Conservation (phyloP, 2,888 invertebrate genomes). For the Parasteatoda lunata region DNA sequence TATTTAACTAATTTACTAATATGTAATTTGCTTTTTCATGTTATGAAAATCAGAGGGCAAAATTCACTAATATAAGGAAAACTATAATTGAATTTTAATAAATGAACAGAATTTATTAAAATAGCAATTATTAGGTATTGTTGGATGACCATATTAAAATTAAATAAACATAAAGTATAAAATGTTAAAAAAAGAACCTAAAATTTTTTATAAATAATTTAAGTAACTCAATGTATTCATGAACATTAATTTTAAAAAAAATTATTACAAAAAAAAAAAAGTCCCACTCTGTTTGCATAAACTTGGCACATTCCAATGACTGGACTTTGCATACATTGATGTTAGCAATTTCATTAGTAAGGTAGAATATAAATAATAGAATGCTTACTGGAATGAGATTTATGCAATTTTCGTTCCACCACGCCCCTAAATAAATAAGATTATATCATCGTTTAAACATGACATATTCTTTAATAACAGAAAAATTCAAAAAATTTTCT, state of each 20-base stretch:
- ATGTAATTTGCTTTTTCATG: background rate
- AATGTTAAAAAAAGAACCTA: background rate
- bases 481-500: background rate
- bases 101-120: too few relatives aligned
- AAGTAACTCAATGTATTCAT: background rate
- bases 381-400: conserved; percentile 31
- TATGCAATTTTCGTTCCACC: conserved; percentile 26
- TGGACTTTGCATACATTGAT: background rate
- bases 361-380: background rate
- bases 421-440: conserved; percentile 6
- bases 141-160: too few relatives aligned
- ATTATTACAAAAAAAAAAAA: background rate
- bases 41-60: too few relatives aligned
- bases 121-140: too few relatives aligned
- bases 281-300: background rate
- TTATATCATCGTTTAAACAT: background rate
- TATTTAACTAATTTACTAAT: background rate
- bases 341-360: background rate
- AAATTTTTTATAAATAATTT: background rate
- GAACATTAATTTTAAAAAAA: background rate
- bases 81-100: too few relatives aligned
- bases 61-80: too few relatives aligned
- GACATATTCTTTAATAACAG: background rate
- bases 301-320: background rate
- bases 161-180: too few relatives aligned